Conservation (phyloP, 1,140 invertebrate species). For the Phymorhynchus buccinoides region DNA sequence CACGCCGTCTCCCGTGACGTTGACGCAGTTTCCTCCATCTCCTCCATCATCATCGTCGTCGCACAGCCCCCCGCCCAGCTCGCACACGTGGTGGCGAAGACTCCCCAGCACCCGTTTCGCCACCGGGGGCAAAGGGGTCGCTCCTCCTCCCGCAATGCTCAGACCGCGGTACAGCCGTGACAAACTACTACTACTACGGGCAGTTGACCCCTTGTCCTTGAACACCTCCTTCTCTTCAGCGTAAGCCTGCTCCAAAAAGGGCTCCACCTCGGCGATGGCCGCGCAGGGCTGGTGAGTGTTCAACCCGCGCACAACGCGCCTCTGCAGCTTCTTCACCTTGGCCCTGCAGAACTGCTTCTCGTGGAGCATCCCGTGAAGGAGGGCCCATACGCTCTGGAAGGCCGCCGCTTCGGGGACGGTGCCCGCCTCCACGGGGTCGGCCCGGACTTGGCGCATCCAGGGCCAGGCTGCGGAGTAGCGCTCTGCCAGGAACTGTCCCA, state of each 20-base stretch:
- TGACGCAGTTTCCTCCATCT: not conserved
- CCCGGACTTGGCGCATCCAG: not conserved
- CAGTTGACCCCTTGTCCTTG: not conserved
- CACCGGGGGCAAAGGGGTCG: too few relatives aligned
- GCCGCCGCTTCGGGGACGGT: not conserved
- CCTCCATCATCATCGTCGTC: not conserved
- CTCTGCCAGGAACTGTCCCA: slow-evolving; percentile 26
- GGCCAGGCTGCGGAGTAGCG: not conserved
- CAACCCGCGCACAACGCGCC: not conserved
- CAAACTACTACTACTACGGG: too few relatives aligned
- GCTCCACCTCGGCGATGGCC: slow-evolving; percentile 16
- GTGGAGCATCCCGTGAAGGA: slow-evolving; percentile 37
- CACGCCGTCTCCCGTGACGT: not conserved
- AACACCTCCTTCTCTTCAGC: slow-evolving; percentile 15
- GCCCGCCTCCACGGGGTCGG: not conserved
- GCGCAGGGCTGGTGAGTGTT: not conserved
- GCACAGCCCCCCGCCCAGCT: not conserved
- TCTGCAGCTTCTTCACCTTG: slow-evolving; percentile 22
- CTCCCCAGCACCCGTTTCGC: not conserved
- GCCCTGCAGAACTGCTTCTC: slow-evolving; percentile 37
- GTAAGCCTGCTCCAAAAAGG: slow-evolving; percentile 22
- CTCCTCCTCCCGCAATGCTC: not conserved
- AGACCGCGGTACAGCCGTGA: not conserved
- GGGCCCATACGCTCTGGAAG: slow-evolving; percentile 29
- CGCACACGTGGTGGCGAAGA: not conserved